A percentile compares a stretch with the other conserved stretches of the same genome.
Conservation (phyloP, 2,113 vertebrate species). For the Propithecus coquereli region DNA sequence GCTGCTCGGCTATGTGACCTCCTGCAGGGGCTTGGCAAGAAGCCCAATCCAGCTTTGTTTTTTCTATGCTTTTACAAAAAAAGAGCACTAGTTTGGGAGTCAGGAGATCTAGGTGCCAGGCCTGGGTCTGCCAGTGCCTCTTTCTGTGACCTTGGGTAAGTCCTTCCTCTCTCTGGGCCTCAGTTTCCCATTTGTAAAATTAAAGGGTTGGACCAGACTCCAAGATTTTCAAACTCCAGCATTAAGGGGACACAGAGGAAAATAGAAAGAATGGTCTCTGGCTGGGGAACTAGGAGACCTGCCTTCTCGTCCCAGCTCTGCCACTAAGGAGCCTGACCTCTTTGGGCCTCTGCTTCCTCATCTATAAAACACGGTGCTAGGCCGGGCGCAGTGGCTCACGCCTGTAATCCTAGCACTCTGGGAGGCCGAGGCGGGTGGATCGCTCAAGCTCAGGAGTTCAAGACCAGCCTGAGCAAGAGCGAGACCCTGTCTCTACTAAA, state of each 20-base stretch:
- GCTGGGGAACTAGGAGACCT: not conserved
- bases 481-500: too few species aligned
- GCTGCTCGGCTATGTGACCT: constrained; percentile 81
- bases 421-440: too few species aligned
- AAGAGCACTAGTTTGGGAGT: not conserved
- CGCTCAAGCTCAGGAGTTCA: too few species aligned
- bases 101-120: not conserved
- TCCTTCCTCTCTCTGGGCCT: not conserved
- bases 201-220: not conserved
- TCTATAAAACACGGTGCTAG: not conserved
- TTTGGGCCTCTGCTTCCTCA: not conserved
- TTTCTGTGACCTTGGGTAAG: not conserved
- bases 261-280: not conserved
- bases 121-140: not conserved
- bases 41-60: constrained; percentile 67
- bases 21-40: constrained; percentile 74
- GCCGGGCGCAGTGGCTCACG: too few species aligned
- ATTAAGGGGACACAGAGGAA: not conserved
- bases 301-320: not conserved
- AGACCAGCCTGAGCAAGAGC: too few species aligned
- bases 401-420: too few species aligned
- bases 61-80: constrained; percentile 59
- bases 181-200: not conserved
- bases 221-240: not conserved
- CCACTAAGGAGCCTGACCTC: not conserved